Evolutionary conservation across 2,113 vertebrate genomes (phyloP).

Genomic region (Nycticebus coucang): DNA sequence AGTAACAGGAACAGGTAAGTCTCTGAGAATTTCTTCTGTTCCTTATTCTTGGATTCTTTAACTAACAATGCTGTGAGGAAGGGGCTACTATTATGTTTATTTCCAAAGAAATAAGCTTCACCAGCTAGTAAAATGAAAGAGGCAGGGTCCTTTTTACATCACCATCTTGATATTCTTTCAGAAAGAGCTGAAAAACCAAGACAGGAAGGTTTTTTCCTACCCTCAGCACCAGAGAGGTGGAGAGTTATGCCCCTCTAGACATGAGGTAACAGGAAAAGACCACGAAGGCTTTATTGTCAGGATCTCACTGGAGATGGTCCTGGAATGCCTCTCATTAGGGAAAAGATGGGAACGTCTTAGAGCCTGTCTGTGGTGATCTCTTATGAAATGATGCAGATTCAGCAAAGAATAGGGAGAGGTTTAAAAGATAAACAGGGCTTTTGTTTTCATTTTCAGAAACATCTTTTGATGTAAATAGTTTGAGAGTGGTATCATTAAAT

Average conservation of each 20-base stretch:
- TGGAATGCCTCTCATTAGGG: not conserved
- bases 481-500: not conserved
- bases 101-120: slow-evolving; percentile 11
- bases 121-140: not conserved
- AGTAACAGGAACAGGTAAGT: not conserved
- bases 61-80: not conserved
- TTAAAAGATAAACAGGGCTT: not conserved
- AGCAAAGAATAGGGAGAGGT: not conserved
- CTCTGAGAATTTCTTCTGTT: not conserved
- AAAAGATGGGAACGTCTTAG: not conserved
- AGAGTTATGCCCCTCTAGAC: not conserved
- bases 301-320: not conserved
- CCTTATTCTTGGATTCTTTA: not conserved
- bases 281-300: not conserved
- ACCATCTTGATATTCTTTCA: not conserved
- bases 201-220: not conserved
- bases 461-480: not conserved
- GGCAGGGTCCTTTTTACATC: not conserved
- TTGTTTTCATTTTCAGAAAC: not conserved
- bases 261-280: not conserved
- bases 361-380: not conserved
- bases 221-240: not conserved
- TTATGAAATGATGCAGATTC: slow-evolving; percentile 17
- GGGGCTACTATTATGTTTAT: not conserved
- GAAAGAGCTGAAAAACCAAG: not conserved